A percentile compares a stretch with the other conserved stretches of the same genome.
phyloP scores from a whole-genome alignment of 2,888 invertebrate species.

The Drosophila barbarae region DNA sequence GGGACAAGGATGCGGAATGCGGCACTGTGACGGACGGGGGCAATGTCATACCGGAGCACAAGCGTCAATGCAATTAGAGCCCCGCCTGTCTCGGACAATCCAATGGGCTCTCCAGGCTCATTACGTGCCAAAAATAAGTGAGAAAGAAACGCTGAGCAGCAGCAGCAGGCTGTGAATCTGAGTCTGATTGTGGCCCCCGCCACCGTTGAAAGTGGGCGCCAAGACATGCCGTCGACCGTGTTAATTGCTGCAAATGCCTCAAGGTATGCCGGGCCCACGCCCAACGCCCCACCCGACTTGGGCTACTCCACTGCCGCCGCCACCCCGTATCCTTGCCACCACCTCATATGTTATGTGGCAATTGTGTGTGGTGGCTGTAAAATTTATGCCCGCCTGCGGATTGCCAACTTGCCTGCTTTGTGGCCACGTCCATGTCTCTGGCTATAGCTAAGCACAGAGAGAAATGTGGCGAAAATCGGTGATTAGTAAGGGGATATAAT shows the following conservation, averaged over 20 bases:
- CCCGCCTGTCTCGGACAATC: constrained; percentile 35
- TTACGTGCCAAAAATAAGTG: constrained; percentile 61
- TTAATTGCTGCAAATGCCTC: constrained; percentile 73
- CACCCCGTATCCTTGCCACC: constrained; percentile 12
- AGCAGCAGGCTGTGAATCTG: constrained; percentile 25
- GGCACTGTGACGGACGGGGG: background rate
- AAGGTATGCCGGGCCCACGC: constrained; percentile 57
- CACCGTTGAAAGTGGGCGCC: constrained; percentile 66
- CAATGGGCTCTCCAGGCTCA: constrained; percentile 65
- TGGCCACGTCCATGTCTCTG: constrained; percentile 24
- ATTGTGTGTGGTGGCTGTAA: constrained; percentile 39
- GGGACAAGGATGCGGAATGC: constrained; percentile 5
- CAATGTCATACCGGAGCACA: constrained; percentile 54
- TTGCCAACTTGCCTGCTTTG: constrained; percentile 35
- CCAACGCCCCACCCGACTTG: constrained; percentile 18
- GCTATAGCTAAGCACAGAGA: constrained; percentile 8
- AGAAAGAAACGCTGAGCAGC: constrained; percentile 22
- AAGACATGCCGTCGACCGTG: constrained; percentile 71
- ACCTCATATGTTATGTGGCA: constrained; percentile 32
- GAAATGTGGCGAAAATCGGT: background rate
- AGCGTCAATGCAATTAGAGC: constrained; percentile 74
- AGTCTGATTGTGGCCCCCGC: constrained; percentile 40
- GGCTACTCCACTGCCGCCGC: constrained; percentile 1
- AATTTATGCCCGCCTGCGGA: constrained; percentile 62
- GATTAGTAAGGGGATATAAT: background rate